Conservation (phyloP, 2,113 vertebrate species). For the Cromileptes altivelis region DNA sequence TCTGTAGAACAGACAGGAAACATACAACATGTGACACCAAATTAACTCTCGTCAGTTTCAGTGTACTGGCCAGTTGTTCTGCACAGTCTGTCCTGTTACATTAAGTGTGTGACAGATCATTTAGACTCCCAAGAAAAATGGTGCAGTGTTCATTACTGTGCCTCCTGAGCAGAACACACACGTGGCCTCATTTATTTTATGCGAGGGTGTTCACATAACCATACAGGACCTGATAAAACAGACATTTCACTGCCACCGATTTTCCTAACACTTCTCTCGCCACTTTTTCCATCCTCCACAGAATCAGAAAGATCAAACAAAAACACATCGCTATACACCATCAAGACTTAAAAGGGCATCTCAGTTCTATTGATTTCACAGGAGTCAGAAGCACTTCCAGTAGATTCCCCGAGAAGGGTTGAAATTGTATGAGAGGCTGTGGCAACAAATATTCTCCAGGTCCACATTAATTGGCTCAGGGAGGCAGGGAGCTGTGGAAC, state of each 20-base stretch:
- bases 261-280: conserved; percentile 29
- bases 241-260: conserved; percentile 57
- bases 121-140: conserved; percentile 69
- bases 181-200: conserved; percentile 71
- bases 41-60: conserved; percentile 48
- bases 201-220: conserved; percentile 41
- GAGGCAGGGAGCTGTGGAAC: conserved; percentile 74
- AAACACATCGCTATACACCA: conserved; percentile 65
- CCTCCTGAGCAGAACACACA: conserved; percentile 67
- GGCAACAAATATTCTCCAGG: conserved; percentile 76
- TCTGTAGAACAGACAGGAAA: conserved; percentile 13
- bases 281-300: conserved; percentile 53
- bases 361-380: conserved; percentile 81
- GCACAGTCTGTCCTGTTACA: conserved; percentile 61
- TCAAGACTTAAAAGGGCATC: conserved; percentile 82
- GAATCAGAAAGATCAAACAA: conserved; percentile 75
- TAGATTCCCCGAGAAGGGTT: conserved; percentile 74
- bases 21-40: conserved; percentile 39
- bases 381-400: conserved; percentile 74
- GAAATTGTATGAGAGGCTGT: conserved; percentile 73
- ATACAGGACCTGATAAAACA: conserved; percentile 55
- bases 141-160: conserved; percentile 71
- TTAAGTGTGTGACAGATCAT: conserved; percentile 64
- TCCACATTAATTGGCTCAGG: conserved; percentile 85
- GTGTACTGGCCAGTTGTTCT: conserved; percentile 38